Base-by-base conservation (phyloP, 2,797 vertebrate species). In the Tangara arthus region DNA sequence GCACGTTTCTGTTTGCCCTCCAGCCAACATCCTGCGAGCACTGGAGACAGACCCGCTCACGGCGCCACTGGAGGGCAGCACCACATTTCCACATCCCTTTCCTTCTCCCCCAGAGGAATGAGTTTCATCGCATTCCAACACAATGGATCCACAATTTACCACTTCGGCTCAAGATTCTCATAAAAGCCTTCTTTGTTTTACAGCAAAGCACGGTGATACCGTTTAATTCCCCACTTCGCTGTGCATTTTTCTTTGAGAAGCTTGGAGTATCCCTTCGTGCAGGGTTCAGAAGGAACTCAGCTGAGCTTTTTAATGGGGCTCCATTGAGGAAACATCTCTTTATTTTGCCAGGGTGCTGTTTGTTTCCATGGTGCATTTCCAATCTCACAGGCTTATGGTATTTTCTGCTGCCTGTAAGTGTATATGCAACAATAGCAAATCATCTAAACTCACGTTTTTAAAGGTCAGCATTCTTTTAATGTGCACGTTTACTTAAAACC, bases 61-160 rank as follows among this genome's bases (percentile, higher is more conserved):
- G 60, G 57, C 22, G 87, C 46, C 98, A 97, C 98, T 83, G 97
- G 98, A 97, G 97, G 97, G 97, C 97, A 97, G 91, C 89, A 89
- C 80, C 42, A 93, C 44, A 94, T 97, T 47, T 94, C 80, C 11
- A 78, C 9, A 64, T 61, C n/a, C 76, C 44, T 39, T 32, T 42
- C 65, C 49, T 78, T 19, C 7, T 4, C 50, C 65, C 69, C 19
- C 42, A 7, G 13, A 18, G 19, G 50, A 82, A 69, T 69, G 35
- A 10, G 69, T 59, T 59, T 32, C 59, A 44, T 15, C 14, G 34
- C 65, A 15, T 53, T 90, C 87, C 90, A 72, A 37, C 49, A 8
- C 57, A 56, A 47, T 5, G 39, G 57, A 71, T 50, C 76, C 65
- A 34, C 34, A n/a, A 46, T 5, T 37, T 30, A 50, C 7, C 71